A percentile compares a stretch with the other conserved stretches of the same genome.
phyloP scores from a whole-genome alignment of 2,797 vertebrate species.

The Syndactyla subalaris region DNA sequence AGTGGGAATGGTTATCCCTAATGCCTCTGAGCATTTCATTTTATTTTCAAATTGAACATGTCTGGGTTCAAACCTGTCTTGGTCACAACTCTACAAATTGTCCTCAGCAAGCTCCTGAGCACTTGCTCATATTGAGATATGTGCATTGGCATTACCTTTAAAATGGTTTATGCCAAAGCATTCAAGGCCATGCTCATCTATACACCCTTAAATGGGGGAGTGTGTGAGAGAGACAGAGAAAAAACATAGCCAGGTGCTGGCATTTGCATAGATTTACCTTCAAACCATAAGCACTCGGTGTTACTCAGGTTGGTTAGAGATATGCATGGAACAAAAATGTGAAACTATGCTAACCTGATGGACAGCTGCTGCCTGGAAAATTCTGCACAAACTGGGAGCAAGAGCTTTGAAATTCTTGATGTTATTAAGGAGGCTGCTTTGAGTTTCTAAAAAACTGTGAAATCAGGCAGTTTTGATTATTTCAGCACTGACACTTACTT shows the following conservation, averaged over 20 bases:
- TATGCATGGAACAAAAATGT: accelerated
- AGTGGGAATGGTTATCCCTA: background rate
- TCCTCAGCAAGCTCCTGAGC: accelerated
- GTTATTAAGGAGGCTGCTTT: background rate
- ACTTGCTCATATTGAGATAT: background rate
- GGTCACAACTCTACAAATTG: background rate
- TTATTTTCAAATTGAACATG: background rate
- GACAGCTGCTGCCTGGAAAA: background rate
- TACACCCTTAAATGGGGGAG: background rate
- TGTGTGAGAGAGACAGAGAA: background rate
- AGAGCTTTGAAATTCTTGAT: background rate
- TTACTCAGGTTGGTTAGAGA: background rate
- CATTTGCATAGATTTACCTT: background rate
- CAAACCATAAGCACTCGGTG: background rate
- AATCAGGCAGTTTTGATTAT: background rate
- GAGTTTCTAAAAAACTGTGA: background rate
- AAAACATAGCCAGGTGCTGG: background rate
- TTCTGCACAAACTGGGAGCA: background rate
- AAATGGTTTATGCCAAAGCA: background rate
- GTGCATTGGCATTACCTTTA: background rate
- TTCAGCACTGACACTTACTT: background rate
- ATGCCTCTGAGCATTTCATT: background rate
- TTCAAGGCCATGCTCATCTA: background rate
- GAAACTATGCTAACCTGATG: background rate
- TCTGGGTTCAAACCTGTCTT: background rate